Evolutionary conservation across 2,888 invertebrate genomes (phyloP), one percentile per base, ranked within the genome.

Genomic region (Microctonus brassicae): DNA sequence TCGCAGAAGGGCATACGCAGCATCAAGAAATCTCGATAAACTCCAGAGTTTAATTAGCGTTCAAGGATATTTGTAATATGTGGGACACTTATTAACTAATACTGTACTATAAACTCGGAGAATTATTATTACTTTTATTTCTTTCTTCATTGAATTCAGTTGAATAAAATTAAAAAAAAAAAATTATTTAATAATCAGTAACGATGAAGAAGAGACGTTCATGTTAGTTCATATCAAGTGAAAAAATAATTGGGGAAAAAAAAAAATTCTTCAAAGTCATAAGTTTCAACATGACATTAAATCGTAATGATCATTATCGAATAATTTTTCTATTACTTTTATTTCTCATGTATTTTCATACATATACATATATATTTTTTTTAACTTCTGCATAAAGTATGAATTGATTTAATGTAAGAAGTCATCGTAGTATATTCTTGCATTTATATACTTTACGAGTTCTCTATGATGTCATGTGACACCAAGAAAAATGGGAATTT

Each of bases 401-500:
- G 20, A 20, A 9, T 47, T 47, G 17, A 47, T 9, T 17, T 1
- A 7, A 47, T 17, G 7, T 17, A 17, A 47, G 6, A 17, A 47
- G 20, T n/a, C 47, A 47, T 47, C 17, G 47, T 17, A 47, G 17
- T 20, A 5, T 17, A 5, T 17, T 17, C 17, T 47, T 58, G 72
- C 73, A 71, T 65, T 79, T 78, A 78, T 77, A 68, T 79, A 81
- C 78, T 81, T 81, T 79, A 81, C 77, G 78, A 76, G 74, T 68
- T 57, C 74, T 74, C 79, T 81, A 73, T 80, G 80, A 82, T 82
- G 80, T 81, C 79, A 78, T 75, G 72, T 72, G 76, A 73, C 65
- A 72, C 60, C 73, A 73, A 77, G 77, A 76, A 77, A 76, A 82
- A 82, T 78, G 78, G 73, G 77, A 80, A 79, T 81, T 81, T 79